Base-by-base conservation (phyloP, 2,113 vertebrate genomes). In the Notothenia coriiceps region DNA sequence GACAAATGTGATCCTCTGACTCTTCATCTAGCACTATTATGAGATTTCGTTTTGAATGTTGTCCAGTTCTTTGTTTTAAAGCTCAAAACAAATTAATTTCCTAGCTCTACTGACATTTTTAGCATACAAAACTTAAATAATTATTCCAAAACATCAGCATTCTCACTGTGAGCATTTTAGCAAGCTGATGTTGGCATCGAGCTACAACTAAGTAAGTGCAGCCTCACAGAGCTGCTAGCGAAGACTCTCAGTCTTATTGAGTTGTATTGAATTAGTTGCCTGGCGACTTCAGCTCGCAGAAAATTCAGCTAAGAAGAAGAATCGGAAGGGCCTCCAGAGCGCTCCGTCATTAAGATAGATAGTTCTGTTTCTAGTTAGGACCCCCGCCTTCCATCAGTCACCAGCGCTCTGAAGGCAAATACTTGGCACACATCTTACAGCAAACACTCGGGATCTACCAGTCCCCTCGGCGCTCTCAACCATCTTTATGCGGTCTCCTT, bases 391-490 rank as follows among this genome's bases (percentile, higher is more conserved):
- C 68, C 62, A 82, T 83, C 79, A 63, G 63, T 89, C 81, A 88
- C 62, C 44, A 70, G 46, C 54, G 40, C 49, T 47, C 72, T 64
- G 57, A 83, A 76, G 67, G 47, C 73, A 75, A 83, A 87, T 74
- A 77, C 81, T 84, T 79, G 86, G 71, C 83, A 74, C 59, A 63
- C 59, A 68, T 74, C 76, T 80, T 52, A 71, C 80, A 84, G 87
- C 85, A 88, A 89, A 81, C 62, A 64, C 77, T 83, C 18, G 14
- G 56, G 76, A 73, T 78, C 72, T 55, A 62, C 56, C 79, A 46
- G 71, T 80, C 63, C 86, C 85, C 85, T 81, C 76, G 86, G 86
- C 76, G 77, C 76, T 81, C 80, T 68, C 79, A 44, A 47, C 74
- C 80, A 73, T 84, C 85, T 79, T 73, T 56, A 75, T 74, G 68